Percentiles rank a stretch among this genome's conserved stretches.
These are phyloP conservation scores for Peromyscus maniculatus DNA, from an alignment of 2,113 vertebrate genomes.

Conservation along the genomic window DNA sequence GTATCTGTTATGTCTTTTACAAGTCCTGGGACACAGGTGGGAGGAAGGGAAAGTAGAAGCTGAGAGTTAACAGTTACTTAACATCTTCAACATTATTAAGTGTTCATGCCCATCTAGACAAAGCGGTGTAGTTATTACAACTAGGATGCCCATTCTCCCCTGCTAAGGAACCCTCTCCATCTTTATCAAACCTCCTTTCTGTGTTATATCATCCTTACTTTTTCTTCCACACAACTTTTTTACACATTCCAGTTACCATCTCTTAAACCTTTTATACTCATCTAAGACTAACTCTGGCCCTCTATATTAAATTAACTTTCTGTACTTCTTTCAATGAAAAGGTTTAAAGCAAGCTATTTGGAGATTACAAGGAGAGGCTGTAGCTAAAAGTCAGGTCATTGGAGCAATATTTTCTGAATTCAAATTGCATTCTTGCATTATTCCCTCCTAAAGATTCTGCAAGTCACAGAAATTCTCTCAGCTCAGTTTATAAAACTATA, in stretches of 20 bases:
- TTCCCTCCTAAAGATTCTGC: not conserved
- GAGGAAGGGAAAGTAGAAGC: conserved; percentile 48
- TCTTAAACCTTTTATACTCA: not conserved
- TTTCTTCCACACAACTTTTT: not conserved
- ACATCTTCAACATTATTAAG: conserved; percentile 40
- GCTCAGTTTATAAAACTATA: conserved; percentile 44
- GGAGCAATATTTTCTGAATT: conserved; percentile 44
- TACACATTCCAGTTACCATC: not conserved
- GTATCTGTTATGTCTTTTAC: conserved; percentile 52
- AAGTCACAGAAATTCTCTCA: conserved; percentile 16
- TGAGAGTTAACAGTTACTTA: conserved; percentile 41
- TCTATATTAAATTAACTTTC: conserved; percentile 26
- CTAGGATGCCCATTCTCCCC: not conserved
- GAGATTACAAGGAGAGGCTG: not conserved
- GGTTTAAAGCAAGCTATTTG: conserved; percentile 4
- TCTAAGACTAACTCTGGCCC: not conserved
- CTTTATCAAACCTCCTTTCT: not conserved
- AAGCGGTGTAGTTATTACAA: not conserved
- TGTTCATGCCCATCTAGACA: not conserved
- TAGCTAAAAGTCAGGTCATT: conserved; percentile 3
- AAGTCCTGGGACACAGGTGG: conserved; percentile 14
- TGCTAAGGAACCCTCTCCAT: not conserved
- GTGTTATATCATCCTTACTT: not conserved
- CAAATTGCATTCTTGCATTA: not conserved
- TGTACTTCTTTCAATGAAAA: not conserved